These are phyloP conservation scores for Mustela nigripes DNA, from an alignment of 2,113 vertebrate species.

Conservation along the genomic window DNA sequence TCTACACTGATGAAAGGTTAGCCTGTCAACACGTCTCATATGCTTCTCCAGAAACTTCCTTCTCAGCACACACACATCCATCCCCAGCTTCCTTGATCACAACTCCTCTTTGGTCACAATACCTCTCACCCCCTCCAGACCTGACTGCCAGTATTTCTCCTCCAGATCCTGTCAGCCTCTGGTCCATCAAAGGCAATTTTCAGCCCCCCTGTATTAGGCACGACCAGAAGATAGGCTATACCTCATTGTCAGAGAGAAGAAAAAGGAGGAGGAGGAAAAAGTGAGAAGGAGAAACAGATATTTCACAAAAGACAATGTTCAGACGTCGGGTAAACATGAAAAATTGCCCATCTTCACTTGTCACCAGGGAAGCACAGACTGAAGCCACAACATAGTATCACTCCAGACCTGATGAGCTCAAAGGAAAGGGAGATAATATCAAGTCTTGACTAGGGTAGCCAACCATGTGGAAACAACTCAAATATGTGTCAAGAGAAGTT, in stretches of 20 bases:
- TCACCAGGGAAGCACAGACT: background rate
- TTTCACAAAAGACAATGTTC: background rate
- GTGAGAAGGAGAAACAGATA: background rate
- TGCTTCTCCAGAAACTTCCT: background rate
- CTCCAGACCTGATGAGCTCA: background rate
- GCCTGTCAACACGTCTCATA: background rate
- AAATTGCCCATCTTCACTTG: background rate
- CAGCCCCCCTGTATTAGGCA: background rate
- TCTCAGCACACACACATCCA: background rate
- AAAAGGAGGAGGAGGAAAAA: background rate
- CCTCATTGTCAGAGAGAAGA: background rate
- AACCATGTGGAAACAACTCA: background rate
- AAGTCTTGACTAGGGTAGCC: background rate
- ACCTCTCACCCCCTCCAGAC: background rate
- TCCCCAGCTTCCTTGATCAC: background rate
- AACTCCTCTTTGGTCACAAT: background rate
- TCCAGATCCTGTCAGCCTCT: background rate
- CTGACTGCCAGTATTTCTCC: background rate
- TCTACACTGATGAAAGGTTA: background rate
- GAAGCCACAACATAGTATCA: background rate
- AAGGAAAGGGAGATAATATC: background rate
- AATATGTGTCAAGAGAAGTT: background rate
- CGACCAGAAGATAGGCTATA: background rate
- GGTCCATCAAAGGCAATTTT: background rate
- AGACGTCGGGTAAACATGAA: background rate